Evolutionary conservation across 2,113 vertebrate species (phyloP).

Genomic region (Tenrec ecaudatus): DNA sequence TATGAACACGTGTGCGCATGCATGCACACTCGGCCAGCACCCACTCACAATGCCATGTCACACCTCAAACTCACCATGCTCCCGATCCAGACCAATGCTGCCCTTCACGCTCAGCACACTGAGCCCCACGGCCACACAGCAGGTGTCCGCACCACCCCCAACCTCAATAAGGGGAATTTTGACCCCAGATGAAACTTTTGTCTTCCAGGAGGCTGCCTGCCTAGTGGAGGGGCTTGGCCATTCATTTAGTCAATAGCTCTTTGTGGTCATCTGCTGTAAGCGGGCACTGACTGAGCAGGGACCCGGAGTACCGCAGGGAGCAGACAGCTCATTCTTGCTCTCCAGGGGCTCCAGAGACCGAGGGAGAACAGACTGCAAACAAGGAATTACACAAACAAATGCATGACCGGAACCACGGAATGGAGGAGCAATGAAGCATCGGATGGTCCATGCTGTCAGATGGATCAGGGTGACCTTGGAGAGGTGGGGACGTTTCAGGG

Average conservation of each 20-base stretch:
- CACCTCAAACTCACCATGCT: neutral
- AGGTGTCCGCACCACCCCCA: neutral
- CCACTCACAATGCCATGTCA: neutral
- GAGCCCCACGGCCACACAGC: neutral
- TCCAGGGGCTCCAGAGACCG: neutral
- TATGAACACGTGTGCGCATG: too few species aligned
- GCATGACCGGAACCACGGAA: neutral
- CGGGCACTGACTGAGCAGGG: neutral
- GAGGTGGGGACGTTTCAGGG: too few species aligned
- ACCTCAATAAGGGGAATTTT: neutral
- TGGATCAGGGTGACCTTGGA: neutral
- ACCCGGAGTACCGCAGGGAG: neutral
- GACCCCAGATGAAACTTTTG: neutral
- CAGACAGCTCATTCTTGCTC: neutral
- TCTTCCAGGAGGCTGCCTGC: neutral
- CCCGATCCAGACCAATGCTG: neutral
- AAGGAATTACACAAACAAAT: neutral
- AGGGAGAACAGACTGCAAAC: neutral
- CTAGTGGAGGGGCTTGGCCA: neutral
- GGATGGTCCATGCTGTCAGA: neutral
- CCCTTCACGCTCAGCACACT: neutral
- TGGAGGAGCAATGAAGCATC: neutral
- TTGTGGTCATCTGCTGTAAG: neutral
- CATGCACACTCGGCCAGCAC: too few species aligned
- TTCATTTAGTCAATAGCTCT: neutral